Conservation (phyloP, 2,113 vertebrate genomes). For the Cervus canadensis region DNA sequence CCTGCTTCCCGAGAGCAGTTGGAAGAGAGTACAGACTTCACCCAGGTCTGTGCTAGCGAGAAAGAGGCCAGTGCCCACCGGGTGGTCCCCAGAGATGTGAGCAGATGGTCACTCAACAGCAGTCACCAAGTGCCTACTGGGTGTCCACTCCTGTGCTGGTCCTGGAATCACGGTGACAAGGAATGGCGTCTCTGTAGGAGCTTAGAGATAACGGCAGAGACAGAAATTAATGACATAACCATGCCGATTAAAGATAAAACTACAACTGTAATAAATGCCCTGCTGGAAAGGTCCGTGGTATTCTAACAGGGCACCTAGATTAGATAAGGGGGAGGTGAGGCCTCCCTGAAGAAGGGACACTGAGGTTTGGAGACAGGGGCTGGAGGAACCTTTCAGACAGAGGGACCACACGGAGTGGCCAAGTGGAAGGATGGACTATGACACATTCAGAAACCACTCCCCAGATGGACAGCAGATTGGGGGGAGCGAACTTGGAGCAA, state of each 20-base stretch:
- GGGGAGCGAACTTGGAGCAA: background rate
- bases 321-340: background rate
- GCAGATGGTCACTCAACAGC: background rate
- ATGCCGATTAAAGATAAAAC: background rate
- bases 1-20: background rate
- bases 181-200: background rate
- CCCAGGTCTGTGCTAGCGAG: background rate
- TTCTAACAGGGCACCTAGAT: background rate
- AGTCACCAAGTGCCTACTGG: background rate
- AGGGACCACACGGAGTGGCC: background rate
- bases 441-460: background rate
- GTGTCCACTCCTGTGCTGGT: background rate
- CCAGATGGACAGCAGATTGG: background rate
- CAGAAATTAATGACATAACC: background rate
- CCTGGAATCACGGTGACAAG: background rate
- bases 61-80: background rate
- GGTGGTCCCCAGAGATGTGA: background rate
- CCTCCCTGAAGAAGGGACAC: background rate
- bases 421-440: background rate
- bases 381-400: background rate
- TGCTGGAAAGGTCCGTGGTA: background rate
- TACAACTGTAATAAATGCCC: background rate
- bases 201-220: background rate
- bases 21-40: background rate
- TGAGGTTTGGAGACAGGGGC: too few species aligned